phyloP scores from a whole-genome alignment of 2,888 invertebrate genomes.

The Monochamus alternatus region DNA sequence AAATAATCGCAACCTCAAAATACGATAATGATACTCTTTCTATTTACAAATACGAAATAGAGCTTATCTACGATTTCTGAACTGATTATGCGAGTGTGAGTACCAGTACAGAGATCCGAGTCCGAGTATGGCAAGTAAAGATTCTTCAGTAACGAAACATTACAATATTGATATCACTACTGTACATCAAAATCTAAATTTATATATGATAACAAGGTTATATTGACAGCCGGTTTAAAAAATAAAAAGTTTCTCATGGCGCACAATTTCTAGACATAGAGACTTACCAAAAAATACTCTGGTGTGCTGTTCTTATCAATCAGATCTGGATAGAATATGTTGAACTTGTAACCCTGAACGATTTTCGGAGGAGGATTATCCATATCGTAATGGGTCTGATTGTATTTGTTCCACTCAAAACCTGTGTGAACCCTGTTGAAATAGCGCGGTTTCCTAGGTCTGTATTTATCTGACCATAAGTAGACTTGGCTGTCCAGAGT shows the following conservation, averaged over 20 bases:
- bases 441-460: slow-evolving; percentile 97
- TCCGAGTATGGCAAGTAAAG: too few species aligned
- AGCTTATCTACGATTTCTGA: too few species aligned
- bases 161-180: too few species aligned
- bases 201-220: too few species aligned
- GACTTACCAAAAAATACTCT: slow-evolving; percentile 89
- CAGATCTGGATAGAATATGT: slow-evolving; percentile 99
- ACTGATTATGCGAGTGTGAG: too few species aligned
- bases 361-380: slow-evolving; percentile 99
- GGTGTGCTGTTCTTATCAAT: slow-evolving; percentile 95
- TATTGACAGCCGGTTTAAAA: too few species aligned
- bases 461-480: slow-evolving; percentile 98
- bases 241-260: background rate
- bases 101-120: too few species aligned
- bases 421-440: slow-evolving; percentile 97
- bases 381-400: slow-evolving; percentile 99
- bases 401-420: slow-evolving; percentile 99
- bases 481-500: slow-evolving; percentile 89
- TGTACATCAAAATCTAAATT: too few species aligned
- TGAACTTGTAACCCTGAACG: slow-evolving; percentile 99
- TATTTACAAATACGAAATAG: too few species aligned
- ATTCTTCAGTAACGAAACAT: too few species aligned
- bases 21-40: too few species aligned
- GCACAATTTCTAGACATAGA: background rate
- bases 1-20: too few species aligned